phyloP scores from a whole-genome alignment of 2,797 vertebrate genomes.

The Garrulus glandarius region DNA sequence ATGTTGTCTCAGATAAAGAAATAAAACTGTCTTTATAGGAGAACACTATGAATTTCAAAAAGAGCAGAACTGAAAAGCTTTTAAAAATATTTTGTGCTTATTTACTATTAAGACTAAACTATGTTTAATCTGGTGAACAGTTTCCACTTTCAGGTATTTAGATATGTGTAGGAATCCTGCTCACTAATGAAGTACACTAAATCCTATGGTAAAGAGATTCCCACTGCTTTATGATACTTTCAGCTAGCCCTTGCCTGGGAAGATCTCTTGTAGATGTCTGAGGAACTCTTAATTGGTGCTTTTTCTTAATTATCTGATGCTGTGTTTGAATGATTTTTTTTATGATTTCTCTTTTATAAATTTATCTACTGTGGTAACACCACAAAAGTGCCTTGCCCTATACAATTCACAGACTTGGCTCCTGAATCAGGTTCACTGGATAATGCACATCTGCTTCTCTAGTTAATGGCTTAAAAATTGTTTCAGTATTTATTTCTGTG shows the following conservation, averaged over 20 bases:
- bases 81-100: not conserved
- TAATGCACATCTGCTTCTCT: not conserved
- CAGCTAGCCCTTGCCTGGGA: not conserved
- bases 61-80: not conserved
- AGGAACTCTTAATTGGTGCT: not conserved
- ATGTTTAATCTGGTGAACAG: not conserved
- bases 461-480: not conserved
- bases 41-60: not conserved
- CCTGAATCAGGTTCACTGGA: not conserved
- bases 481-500: not conserved
- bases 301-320: not conserved
- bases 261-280: not conserved
- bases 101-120: not conserved
- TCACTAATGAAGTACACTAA: not conserved
- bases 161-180: not conserved
- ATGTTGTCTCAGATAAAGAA: not conserved
- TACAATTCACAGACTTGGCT: not conserved
- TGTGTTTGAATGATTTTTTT: not conserved
- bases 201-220: not conserved
- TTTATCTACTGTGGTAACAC: not conserved
- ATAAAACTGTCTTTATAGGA: not conserved
- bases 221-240: not conserved
- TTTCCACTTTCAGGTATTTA: not conserved
- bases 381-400: accelerated
- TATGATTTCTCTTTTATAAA: not conserved